Base-by-base conservation (phyloP, 2,888 invertebrate species). In the Diarsia rubi region DNA sequence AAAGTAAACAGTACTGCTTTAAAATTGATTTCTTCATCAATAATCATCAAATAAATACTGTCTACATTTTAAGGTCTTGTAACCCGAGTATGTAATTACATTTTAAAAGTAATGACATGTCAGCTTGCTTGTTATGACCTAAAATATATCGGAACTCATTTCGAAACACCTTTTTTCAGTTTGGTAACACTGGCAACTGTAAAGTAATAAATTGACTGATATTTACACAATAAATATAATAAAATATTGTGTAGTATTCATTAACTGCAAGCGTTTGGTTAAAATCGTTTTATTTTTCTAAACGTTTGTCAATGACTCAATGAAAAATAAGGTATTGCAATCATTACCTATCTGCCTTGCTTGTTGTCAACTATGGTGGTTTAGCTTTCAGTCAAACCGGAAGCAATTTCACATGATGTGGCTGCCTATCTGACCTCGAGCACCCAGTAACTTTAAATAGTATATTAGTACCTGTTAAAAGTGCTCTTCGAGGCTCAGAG, bases 131-230 rank as follows among this genome's bases (percentile, higher is more conserved):
- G 72, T 70, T 74, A 71, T n/a, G 37, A 71, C 72, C 78, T 82
- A 65, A 78, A 78, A 64, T 81, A 31, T 63, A 72, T 59, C 54
- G 68, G 83, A 59, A 75, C 75, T 75, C 60, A 73, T 85, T 85
- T 77, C 86, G 69, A 67, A 81, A 83, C 19, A 12, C 12, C 44
- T 45, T 80, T 73, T 72, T 81, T 76, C 4, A 5, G 63, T 69
- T 81, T 66, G 59, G 52, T 47, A 78, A 77, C 52, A 77, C 52
- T 64, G 62, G 31, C 45, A 59, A 49, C n/a, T 11, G n/a, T n/a
- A 45, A 24, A 66, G 54, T 60, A 49, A 71, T 60, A 45, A 71
- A 65, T 57, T 68, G 54, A 3, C 9, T 21, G 52, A 44, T 62
- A 66, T 65, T 73, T 62, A 44, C 63, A 71, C 54, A 78, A 70